Evolutionary conservation across 2,797 vertebrate genomes (phyloP), one percentile per base, ranked within the genome.

Genomic region (Astyanax mexicanus): DNA sequence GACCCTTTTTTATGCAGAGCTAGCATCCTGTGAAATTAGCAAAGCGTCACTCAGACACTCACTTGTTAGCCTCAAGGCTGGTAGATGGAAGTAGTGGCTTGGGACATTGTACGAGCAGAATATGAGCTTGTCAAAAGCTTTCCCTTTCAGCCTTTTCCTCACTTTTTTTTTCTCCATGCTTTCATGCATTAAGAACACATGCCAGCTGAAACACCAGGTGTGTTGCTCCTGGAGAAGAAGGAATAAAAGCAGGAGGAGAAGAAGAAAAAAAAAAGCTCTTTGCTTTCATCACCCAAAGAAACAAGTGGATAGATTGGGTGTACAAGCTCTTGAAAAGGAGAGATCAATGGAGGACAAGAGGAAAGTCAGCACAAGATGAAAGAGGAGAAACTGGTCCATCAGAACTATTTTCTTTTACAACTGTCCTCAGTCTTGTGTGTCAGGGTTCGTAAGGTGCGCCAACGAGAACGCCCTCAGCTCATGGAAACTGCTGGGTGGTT

Each of bases 1-100:
- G 32, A 57, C 32, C n/a, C n/a, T n/a, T n/a, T 60, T 76, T 69
- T 78, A 60, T 69, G 57, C 70, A 21, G 55, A 68, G 68, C 73
- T 47, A 54, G 27, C 27, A 29, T 72, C 76, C 69, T 52, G 69
- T 69, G 64, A 82, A 82, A 76, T 82, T 75, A 76, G 73, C 52
- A 15, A 72, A 69, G 72, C 51, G 69, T 82, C 76, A 82, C 55
- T 82, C 77, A 73, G 27, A 72, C 32, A 72, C 19, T 72, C 69
- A 69, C 37, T 64, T 32, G 73, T 69, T 80, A 78, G 72, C 75
- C 74, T 78, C 75, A 58, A 69, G 76, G 65, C 68, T 58, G 73
- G 17, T 29, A 76, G 72, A 81, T 72, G 72, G 51, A 74, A 67
- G 57, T 72, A 74, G 60, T 75, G 72, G 77, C 62, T 78, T 61